Percentiles rank a stretch among this genome's conserved stretches.
phyloP scores from a whole-genome alignment of 2,113 vertebrate species.

The Abramis brama region DNA sequence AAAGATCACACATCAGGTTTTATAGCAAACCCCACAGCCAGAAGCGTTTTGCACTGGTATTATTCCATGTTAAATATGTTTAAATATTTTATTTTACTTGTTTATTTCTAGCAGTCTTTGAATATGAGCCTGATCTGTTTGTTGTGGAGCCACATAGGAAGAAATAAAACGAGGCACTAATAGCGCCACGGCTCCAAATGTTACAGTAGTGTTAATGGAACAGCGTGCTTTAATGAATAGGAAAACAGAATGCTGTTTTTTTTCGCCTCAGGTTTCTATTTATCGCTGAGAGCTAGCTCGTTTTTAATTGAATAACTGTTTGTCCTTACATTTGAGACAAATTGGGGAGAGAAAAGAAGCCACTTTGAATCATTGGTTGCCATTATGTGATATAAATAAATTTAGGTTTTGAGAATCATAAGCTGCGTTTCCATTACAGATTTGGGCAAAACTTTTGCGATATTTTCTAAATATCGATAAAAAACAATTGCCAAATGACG shows the following conservation, averaged over 20 bases:
- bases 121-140: constrained; percentile 18
- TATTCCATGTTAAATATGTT: background rate
- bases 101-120: constrained; percentile 27
- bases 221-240: constrained; percentile 48
- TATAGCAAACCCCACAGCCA: background rate
- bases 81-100: background rate
- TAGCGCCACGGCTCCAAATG: constrained; percentile 17
- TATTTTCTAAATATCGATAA: no score
- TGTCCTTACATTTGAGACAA: constrained; percentile 28
- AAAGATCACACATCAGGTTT: background rate
- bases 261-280: constrained; percentile 25
- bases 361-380: background rate
- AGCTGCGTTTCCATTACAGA: no score
- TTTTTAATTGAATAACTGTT: constrained; percentile 54
- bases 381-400: no score
- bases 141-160: background rate
- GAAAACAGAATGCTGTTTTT: background rate
- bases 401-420: no score
- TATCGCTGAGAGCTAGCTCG: constrained; percentile 4
- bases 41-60: background rate
- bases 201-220: constrained; percentile 37
- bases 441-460: no score
- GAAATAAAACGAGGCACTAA: background rate
- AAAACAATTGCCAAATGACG: no score
- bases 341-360: constrained; percentile 4